Conservation (phyloP, 2,888 invertebrate genomes). For the Eurois occulta region DNA sequence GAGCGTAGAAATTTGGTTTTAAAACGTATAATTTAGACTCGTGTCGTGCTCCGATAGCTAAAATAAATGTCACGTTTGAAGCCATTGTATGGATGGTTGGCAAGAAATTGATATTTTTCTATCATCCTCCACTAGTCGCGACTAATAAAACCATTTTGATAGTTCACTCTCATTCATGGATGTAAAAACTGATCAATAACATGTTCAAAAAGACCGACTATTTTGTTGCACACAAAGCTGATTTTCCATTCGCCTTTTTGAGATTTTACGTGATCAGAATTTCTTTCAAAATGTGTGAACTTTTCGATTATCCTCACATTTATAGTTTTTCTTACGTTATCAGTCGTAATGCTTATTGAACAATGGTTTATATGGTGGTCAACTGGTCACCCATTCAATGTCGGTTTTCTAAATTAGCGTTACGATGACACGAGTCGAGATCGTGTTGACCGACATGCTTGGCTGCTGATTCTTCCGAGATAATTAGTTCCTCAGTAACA, state of each 20-base stretch:
- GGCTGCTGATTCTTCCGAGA: constrained; percentile 32
- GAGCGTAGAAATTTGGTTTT: constrained; percentile 83
- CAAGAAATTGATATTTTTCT: constrained; percentile 73
- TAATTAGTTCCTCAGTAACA: constrained; percentile 43
- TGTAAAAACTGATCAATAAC: constrained; percentile 39
- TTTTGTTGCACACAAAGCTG: constrained; percentile 28
- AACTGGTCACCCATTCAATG: constrained; percentile 23
- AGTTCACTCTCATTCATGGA: constrained; percentile 63
- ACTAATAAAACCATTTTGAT: constrained; percentile 65
- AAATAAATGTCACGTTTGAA: constrained; percentile 76
- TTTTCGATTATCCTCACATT: constrained; percentile 9
- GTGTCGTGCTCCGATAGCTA: constrained; percentile 69
- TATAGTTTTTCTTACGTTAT: constrained; percentile 7
- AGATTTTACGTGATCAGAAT: constrained; percentile 19
- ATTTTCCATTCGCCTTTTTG: constrained; percentile 21
- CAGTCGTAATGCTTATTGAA: constrained; percentile 4
- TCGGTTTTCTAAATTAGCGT: constrained; percentile 42
- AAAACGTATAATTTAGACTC: constrained; percentile 77
- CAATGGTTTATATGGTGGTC: constrained; percentile 12
- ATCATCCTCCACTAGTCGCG: constrained; percentile 50
- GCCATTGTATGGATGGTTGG: constrained; percentile 61
- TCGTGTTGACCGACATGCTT: constrained; percentile 47
- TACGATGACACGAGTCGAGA: constrained; percentile 36
- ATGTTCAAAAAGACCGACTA: constrained; percentile 22
- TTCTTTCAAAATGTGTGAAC: not conserved